phyloP scores from a whole-genome alignment of 2,113 vertebrate genomes.

The Cyanistes caeruleus region DNA sequence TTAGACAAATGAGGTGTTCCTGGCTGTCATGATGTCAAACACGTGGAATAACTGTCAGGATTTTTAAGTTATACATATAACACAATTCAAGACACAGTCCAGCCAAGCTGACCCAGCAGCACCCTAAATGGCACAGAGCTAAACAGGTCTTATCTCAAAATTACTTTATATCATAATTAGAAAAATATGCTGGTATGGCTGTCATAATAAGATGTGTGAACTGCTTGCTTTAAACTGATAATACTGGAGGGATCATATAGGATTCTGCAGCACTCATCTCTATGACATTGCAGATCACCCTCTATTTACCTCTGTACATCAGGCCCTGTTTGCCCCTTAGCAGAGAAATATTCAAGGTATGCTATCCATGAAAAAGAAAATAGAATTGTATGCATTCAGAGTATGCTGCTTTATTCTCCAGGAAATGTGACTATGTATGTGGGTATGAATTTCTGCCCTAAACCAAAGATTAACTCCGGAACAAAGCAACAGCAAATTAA shows the following conservation, averaged over 20 bases:
- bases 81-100: neutral
- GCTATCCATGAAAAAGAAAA: neutral
- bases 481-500: neutral
- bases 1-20: neutral
- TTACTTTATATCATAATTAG: neutral
- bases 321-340: neutral
- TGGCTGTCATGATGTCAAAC: neutral
- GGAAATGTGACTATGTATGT: neutral
- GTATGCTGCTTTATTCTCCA: neutral
- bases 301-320: neutral
- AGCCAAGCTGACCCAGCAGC: neutral
- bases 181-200: neutral
- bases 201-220: neutral
- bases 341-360: neutral
- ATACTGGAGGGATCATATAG: neutral
- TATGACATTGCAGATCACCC: neutral
- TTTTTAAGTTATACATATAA: neutral
- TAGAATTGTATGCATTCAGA: neutral
- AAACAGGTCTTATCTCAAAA: neutral
- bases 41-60: neutral
- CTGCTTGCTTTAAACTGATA: neutral
- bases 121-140: neutral
- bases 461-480: neutral
- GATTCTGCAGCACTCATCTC: neutral
- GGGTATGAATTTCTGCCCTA: neutral